Evolutionary conservation across 1,140 invertebrate species (phyloP).

Genomic region (Ridgeia piscesae): DNA sequence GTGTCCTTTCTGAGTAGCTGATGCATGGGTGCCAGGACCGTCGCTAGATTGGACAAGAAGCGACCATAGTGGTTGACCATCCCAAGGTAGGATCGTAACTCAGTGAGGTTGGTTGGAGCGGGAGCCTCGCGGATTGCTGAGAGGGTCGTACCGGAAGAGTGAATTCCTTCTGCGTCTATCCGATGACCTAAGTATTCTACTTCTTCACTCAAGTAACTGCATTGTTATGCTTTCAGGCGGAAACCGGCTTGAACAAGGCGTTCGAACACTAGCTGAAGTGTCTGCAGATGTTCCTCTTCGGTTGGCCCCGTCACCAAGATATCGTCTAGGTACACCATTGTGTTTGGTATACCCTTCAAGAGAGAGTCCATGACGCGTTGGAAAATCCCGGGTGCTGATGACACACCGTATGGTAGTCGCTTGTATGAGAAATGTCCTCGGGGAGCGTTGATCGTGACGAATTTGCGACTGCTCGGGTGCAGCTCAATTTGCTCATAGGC

Average conservation of each 20-base stretch:
- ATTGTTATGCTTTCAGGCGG: background rate
- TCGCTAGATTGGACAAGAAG: background rate
- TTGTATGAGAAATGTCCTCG: background rate
- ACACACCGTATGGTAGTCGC: slow-evolving; percentile 51
- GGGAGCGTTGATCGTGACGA: slow-evolving; percentile 3
- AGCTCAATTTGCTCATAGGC: background rate
- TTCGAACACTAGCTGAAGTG: background rate
- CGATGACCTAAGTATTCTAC: background rate
- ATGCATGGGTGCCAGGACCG: background rate
- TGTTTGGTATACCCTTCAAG: background rate
- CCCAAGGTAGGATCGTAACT: background rate
- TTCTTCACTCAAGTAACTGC: background rate
- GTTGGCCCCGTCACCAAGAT: background rate
- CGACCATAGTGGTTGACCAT: background rate
- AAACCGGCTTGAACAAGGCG: background rate
- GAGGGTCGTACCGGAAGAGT: too few relatives aligned
- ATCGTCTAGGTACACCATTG: too few relatives aligned
- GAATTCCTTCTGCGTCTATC: too few relatives aligned
- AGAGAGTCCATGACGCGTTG: background rate
- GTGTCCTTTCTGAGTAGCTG: background rate
- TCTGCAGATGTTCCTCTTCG: background rate
- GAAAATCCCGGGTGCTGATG: slow-evolving; percentile 59
- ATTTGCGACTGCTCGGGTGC: background rate
- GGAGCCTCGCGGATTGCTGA: too few relatives aligned
- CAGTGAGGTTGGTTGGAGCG: background rate